phyloP scores from a whole-genome alignment of 1,140 invertebrate genomes.

The Euura lappo region DNA sequence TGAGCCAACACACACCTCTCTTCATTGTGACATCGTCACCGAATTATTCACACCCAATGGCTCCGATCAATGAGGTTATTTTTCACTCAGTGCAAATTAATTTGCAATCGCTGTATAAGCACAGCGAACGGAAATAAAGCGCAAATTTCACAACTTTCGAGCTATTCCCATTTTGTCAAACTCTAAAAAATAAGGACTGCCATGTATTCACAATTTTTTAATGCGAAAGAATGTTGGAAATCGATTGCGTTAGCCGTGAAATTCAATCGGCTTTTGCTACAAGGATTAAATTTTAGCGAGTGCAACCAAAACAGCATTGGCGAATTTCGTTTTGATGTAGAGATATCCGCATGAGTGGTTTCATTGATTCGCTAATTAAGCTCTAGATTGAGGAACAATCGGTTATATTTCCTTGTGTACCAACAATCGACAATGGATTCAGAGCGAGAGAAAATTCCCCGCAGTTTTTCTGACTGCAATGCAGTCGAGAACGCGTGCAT shows the following conservation, averaged over 20 bases:
- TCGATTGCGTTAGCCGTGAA: too few relatives aligned
- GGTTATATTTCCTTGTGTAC: constrained; percentile 49
- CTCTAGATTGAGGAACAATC: constrained; percentile 53
- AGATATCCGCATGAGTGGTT: constrained; percentile 39
- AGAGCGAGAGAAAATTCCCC: constrained; percentile 49
- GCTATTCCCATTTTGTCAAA: too few relatives aligned
- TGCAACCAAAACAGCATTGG: too few relatives aligned
- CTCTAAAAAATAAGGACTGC: too few relatives aligned
- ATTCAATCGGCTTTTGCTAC: too few relatives aligned
- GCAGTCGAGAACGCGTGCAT: constrained; percentile 24
- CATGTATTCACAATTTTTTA: too few relatives aligned
- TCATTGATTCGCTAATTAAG: constrained; percentile 57
- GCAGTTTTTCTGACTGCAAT: background rate
- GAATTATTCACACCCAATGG: constrained; percentile 47
- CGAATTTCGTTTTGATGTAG: background rate
- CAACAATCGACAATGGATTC: constrained; percentile 33
- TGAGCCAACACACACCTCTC: constrained; percentile 43
- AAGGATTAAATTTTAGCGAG: too few relatives aligned
- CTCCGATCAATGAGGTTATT: constrained; percentile 30
- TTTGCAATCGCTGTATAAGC: background rate
- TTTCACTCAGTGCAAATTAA: background rate
- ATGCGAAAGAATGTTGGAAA: too few relatives aligned
- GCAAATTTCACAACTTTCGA: too few relatives aligned
- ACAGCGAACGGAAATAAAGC: too few relatives aligned
- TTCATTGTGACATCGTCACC: constrained; percentile 38